Evolutionary conservation across 2,797 vertebrate genomes (phyloP), one percentile per base, ranked within the genome.

Genomic region (Uromys caudimaculatus): DNA sequence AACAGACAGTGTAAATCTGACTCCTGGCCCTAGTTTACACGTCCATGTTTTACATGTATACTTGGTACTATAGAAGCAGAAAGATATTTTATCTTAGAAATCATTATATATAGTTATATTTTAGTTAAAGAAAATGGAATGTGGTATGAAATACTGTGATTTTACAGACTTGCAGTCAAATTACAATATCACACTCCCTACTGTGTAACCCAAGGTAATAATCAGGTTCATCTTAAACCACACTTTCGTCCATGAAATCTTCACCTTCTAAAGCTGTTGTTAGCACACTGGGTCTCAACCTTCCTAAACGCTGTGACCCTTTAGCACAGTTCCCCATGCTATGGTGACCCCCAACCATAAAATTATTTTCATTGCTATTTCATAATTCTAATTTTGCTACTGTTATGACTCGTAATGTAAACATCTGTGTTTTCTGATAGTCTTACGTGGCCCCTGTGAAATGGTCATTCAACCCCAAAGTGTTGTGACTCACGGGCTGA

Each of bases 21-120:
- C 81, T 92, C 91, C 50, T 84, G 9, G n/a, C 0, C 35, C 84
- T 27, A 90, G 38, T 24, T 85, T 58, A 64, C n/a, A 56, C 10
- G 47, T 88, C 35, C 1, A 44, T 41, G 52, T 76, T 87, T 97
- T 93, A 86, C 71, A 41, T 81, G 79, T 67, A 88, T 90, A 38
- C 41, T 86, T 96, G 75, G 16, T 56, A 69, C 32, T 86, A 69
- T 44, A 73, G 24, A 58, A 88, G n/a, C 23, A 76, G n/a, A 64
- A 95, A 95, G 82, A 71, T 75, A 81, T 44, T 91, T 86, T 73
- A 83, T 50, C 41, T 87, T 75, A 90, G 89, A 94, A 69, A 93
- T 71, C 7, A 29, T 88, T 73, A 92, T 50, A 32, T 4, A 50
- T 35, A 89, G 71, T 44, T 77, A 64, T 41, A 78, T n/a, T 90